These are phyloP conservation scores for Trypoxylon attenuatum DNA, from an alignment of 2,888 invertebrate genomes.

Conservation along the genomic window DNA sequence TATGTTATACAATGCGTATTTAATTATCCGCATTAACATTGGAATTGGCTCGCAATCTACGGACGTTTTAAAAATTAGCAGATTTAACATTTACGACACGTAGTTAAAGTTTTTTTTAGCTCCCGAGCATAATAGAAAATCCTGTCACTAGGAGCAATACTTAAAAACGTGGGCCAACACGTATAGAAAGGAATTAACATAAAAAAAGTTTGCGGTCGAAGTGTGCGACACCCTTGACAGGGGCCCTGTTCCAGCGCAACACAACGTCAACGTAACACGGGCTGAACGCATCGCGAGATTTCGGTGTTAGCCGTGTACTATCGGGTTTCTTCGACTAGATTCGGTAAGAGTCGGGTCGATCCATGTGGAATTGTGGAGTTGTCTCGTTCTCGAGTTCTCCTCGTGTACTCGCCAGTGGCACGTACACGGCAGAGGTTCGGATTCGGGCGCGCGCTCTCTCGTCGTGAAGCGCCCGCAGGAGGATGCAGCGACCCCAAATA, in stretches of 20 bases:
- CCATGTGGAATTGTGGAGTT: conserved; percentile 25
- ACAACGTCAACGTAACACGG: conserved; percentile 51
- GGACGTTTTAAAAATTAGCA: too few species aligned
- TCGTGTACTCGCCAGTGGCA: conserved; percentile 33
- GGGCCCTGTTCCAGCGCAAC: conserved; percentile 39
- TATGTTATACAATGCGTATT: too few species aligned
- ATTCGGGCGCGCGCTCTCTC: conserved; percentile 8
- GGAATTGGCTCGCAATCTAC: too few species aligned
- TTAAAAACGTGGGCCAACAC: too few species aligned
- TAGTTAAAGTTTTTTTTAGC: too few species aligned
- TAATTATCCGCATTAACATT: too few species aligned
- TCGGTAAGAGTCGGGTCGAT: conserved; percentile 33
- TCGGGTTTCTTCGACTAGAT: conserved; percentile 28
- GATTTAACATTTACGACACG: too few species aligned
- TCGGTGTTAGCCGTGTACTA: conserved; percentile 41
- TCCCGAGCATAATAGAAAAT: too few species aligned
- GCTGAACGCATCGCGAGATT: conserved; percentile 45
- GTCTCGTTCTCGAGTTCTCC: conserved; percentile 27
- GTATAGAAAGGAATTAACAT: too few species aligned
- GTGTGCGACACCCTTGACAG: conserved; percentile 27
- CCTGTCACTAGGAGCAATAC: too few species aligned
- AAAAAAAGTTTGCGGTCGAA: too few species aligned
- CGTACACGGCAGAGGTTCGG: conserved; percentile 28
- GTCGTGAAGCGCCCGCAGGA: conserved; percentile 17
- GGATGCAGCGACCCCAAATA: conserved; percentile 60